These are phyloP conservation scores for Pseudois nayaur DNA, from an alignment of 2,113 vertebrate species.

Conservation along the genomic window DNA sequence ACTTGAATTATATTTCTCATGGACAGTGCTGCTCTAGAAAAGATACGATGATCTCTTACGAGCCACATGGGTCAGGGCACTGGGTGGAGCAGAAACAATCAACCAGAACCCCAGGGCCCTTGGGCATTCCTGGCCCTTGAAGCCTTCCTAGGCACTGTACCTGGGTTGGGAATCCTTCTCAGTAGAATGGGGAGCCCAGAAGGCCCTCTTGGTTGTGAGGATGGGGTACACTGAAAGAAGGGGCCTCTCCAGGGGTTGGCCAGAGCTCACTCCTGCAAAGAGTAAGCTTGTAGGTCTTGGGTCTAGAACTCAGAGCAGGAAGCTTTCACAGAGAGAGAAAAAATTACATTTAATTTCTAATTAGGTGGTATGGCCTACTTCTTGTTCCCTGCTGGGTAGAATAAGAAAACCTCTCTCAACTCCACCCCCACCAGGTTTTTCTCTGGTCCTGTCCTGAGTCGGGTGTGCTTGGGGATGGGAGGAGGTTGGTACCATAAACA, in stretches of 20 bases:
- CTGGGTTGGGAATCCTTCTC: not conserved
- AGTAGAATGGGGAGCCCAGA: not conserved
- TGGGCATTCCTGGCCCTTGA: not conserved
- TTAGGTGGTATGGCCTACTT: constrained; percentile 41
- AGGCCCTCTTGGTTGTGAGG: not conserved
- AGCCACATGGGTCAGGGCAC: not conserved
- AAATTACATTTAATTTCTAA: constrained; percentile 45
- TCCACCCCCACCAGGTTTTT: not conserved
- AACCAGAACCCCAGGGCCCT: not conserved
- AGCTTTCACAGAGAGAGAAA: not conserved
- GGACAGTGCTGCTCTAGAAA: not conserved
- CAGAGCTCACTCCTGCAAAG: not conserved
- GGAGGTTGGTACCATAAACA: not conserved
- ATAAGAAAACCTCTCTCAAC: not conserved
- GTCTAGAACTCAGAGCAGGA: constrained; percentile 1
- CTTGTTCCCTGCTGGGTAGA: constrained; percentile 26
- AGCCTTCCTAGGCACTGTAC: not conserved
- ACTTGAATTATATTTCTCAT: not conserved
- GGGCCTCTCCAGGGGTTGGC: not conserved
- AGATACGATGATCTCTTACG: not conserved
- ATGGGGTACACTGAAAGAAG: not conserved
- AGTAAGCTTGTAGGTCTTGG: not conserved
- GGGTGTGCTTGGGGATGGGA: not conserved
- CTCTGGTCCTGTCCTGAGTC: not conserved
- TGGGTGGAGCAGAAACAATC: not conserved